Conservation (phyloP, 2,888 invertebrate genomes). For the Tetheella fluctuosa region DNA sequence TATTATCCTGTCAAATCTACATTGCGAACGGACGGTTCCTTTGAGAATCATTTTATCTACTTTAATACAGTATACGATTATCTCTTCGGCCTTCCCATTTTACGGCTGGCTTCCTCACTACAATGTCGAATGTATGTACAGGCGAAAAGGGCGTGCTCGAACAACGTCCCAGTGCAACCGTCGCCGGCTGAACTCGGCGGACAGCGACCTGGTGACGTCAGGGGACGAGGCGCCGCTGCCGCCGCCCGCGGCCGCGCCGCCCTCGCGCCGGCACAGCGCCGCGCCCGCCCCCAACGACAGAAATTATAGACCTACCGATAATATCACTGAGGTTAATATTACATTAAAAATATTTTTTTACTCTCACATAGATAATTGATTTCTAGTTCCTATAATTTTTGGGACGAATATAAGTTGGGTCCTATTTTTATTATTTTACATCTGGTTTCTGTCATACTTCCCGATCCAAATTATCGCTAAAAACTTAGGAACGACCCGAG, state of each 20-base stretch:
- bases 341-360: not conserved
- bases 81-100: too few species aligned
- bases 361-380: too few species aligned
- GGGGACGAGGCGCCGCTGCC: constrained; percentile 86
- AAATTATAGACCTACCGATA: constrained; percentile 23
- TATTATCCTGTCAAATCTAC: too few species aligned
- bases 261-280: constrained; percentile 38
- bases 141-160: constrained; percentile 87
- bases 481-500: too few species aligned
- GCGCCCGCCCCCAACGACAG: constrained; percentile 21
- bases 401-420: too few species aligned
- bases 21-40: too few species aligned
- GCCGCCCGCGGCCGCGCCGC: constrained; percentile 26
- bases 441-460: too few species aligned
- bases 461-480: too few species aligned
- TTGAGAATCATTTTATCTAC: too few species aligned
- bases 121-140: constrained; percentile 28
- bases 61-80: too few species aligned
- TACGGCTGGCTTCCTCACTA: not conserved
- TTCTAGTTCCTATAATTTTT: too few species aligned
- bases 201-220: constrained; percentile 89
- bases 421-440: too few species aligned
- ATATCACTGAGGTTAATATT: constrained; percentile 45
- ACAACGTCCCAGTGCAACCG: constrained; percentile 86
- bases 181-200: constrained; percentile 89